Base-by-base conservation (phyloP, 2,888 invertebrate species). In the Byasa hedistus region DNA sequence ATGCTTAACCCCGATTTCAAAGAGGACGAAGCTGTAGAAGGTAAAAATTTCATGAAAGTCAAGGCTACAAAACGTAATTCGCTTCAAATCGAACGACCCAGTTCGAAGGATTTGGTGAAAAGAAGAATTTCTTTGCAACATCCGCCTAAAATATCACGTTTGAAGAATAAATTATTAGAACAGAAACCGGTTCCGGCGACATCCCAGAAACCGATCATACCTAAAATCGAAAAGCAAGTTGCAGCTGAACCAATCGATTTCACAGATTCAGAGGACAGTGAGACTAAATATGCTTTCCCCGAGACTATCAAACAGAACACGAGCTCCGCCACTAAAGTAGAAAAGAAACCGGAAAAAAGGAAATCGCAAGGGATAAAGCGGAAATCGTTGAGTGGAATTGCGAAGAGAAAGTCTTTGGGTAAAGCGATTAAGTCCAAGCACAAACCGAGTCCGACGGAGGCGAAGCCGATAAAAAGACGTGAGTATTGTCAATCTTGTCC, bases 221-320 rank as follows among this genome's bases (percentile, higher is more conserved):
- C 21, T 27, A 66, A 44, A 63, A 44, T 52, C 3, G 56, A 57
- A 19, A 64, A 68, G 48, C 48, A 44, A 64, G 7, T 65, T 44
- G 32, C 52, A 32, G 76, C 73, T 52, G 83, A 85, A 68, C 69
- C 79, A 68, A 73, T 75, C 70, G 75, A 77, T 69, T 81, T 81
- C 4, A 85, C 84, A 22, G 90, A 90, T 74, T 90, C 91, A 0
- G 91, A 91, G 52, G 91, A 91, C 63, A 89, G 87, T 67, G 91
- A 91, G 57, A 78, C 88, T 1, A 91, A 91, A 79, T 91, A 91
- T 75, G 89, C 91, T 23, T 91, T 91, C 73, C 91, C 91, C 10
- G 79, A 79, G 72, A 73, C 75, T 36, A 71, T 64, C 23, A 68
- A 69, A 39, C 62, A 70, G 65, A 22, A 12, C 23, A 48, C 59